Evolutionary conservation across 1,140 invertebrate genomes (phyloP), one percentile per base, ranked within the genome.

Genomic region (Eriosoma lanigerum): DNA sequence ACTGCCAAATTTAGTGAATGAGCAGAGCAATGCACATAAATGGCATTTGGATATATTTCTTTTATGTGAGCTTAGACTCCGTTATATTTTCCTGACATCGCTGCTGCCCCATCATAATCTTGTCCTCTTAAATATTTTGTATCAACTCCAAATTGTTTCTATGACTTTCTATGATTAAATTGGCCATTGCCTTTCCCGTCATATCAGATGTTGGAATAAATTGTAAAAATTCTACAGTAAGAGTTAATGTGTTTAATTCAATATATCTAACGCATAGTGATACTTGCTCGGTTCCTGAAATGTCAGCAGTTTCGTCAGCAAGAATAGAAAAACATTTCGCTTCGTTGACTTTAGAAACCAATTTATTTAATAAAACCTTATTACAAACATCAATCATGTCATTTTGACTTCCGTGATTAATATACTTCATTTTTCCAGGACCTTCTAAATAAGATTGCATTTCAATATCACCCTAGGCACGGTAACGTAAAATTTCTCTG

Each of bases 1-100:
- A 76, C 73, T 19, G 9, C 73, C 24, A 76, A 54, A 54, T 75
- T 75, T 52, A 75, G 15, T 6, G 15, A 21, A 26, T 75, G 72
- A 3, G 70, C 50, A 5, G 81, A 52, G 52, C 81, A 81, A 58
- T 81, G 81, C 9, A 81, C 56, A 60, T 48, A 81, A 13, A 81
- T 46, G n/a, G 81, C 81, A 2, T 24, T 64, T 9, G 72, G 54
- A 38, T 81, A 32, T 29, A 50, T 26, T 26, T 78, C 44, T 64
- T n/a, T 1, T 13, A 81, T 78, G 32, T 46, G 21, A 64, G 29
- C 21, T 32, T 62, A 12, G 17, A 62, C 60, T 15, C 29, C 29
- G 15, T 46, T 78, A 44, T 15, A 54, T 52, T 78, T 56, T 26
- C 81, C 81, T 8, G 70, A 38, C 26, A 81, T 76, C 24, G 72